A percentile compares a stretch with the other conserved stretches of the same genome.
phyloP scores from a whole-genome alignment of 92 coral and sea anemone genomes.

The Zoanthus sansibaricus region DNA sequence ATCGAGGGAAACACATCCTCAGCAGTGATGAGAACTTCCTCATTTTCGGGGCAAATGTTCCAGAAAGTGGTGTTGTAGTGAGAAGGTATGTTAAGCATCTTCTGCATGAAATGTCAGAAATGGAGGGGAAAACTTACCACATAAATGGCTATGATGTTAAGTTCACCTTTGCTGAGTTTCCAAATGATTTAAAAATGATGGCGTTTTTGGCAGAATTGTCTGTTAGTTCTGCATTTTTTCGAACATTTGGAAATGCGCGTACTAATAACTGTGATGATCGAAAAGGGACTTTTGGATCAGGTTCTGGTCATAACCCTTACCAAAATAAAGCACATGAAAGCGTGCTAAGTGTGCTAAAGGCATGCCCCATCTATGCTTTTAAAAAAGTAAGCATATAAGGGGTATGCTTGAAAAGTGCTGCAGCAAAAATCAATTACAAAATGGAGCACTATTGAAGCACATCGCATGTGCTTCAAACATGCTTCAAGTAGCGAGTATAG shows the following conservation, averaged over 20 bases:
- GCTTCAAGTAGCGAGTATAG: no score
- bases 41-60: slow-evolving; percentile 64
- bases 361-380: no score
- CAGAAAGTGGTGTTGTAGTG: slow-evolving; percentile 53
- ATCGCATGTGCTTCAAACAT: no score
- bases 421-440: no score
- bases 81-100: slow-evolving; percentile 41
- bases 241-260: slow-evolving; percentile 64
- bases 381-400: no score
- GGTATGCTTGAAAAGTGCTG: no score
- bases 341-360: no score
- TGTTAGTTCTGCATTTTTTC: slow-evolving; percentile 57
- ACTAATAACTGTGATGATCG: slow-evolving; percentile 20
- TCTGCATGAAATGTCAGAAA: slow-evolving; percentile 47
- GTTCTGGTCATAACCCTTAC: background rate
- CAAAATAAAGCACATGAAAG: no score
- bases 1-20: background rate
- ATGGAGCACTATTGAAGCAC: no score
- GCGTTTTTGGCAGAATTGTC: slow-evolving; percentile 52
- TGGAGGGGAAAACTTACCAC: slow-evolving; percentile 49
- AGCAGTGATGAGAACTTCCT: slow-evolving; percentile 55
- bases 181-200: slow-evolving; percentile 73
- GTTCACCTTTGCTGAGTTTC: slow-evolving; percentile 61
- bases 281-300: background rate
- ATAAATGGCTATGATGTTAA: slow-evolving; percentile 56